These are phyloP conservation scores for Xerus rutilus DNA, from an alignment of 2,797 vertebrate species.

Conservation along the genomic window DNA sequence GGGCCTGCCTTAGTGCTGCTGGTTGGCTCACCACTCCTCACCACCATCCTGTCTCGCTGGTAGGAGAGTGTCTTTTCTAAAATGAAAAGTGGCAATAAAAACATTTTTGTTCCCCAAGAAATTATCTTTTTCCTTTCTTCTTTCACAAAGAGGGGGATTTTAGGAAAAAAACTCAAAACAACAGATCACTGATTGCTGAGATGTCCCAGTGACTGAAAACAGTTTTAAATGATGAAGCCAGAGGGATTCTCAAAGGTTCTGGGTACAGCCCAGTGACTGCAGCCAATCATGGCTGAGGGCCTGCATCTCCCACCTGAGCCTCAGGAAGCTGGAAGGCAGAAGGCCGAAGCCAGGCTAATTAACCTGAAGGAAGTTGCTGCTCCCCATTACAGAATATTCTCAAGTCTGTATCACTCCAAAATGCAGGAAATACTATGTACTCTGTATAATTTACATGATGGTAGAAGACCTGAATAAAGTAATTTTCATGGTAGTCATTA, in stretches of 20 bases:
- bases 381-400: neutral
- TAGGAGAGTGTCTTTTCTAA: neutral
- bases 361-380: neutral
- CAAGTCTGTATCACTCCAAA: neutral
- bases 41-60: neutral
- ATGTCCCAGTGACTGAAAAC: neutral
- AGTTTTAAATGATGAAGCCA: neutral
- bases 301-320: rapidly evolving
- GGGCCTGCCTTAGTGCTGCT: rapidly evolving
- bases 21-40: neutral
- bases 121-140: neutral
- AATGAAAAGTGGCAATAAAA: neutral
- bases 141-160: neutral
- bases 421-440: neutral
- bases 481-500: neutral
- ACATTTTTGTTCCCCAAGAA: neutral
- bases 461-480: neutral
- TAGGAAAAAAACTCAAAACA: constrained; percentile 13
- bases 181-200: neutral
- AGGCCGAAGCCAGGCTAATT: rapidly evolving
- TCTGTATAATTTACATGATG: neutral
- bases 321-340: neutral
- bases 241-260: neutral
- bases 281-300: rapidly evolving
- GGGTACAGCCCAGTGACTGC: rapidly evolving